Evolutionary conservation across 1,140 invertebrate species (phyloP).

Genomic region (Drosophila tsacasi): DNA sequence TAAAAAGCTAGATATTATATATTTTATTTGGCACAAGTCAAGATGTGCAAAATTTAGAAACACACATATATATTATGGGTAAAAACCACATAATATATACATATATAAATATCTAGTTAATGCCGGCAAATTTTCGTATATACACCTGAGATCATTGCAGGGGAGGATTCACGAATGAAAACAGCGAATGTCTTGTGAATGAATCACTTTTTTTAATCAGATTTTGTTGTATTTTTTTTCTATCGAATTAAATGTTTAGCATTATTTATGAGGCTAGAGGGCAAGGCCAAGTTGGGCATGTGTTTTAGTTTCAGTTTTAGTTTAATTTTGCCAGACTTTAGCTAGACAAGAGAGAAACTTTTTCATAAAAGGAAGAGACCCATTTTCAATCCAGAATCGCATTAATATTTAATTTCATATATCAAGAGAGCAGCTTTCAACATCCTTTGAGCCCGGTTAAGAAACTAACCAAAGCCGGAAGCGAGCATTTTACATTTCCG

Average conservation of each 20-base stretch:
- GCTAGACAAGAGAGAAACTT: conserved; percentile 8
- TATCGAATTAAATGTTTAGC: conserved; percentile 22
- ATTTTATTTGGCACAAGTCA: conserved; percentile 28
- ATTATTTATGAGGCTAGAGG: conserved; percentile 39
- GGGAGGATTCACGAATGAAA: conserved; percentile 18
- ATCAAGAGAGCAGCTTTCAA: conserved; percentile 14
- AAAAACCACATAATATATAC: conserved; percentile 15
- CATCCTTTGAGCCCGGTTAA: conserved; percentile 53
- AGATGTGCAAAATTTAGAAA: conserved; percentile 38
- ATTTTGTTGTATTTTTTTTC: conserved; percentile 9
- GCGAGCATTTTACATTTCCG: conserved; percentile 49
- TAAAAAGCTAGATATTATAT: conserved; percentile 21
- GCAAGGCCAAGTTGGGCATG: conserved; percentile 46
- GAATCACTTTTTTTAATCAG: conserved; percentile 40
- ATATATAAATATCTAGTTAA: conserved; percentile 46
- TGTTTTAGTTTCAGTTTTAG: not conserved
- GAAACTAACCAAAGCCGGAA: conserved; percentile 31
- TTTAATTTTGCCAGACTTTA: conserved; percentile 12
- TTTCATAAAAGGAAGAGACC: conserved; percentile 1
- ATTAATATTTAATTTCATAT: conserved; percentile 43
- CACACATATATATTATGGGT: not conserved
- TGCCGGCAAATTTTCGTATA: conserved; percentile 32
- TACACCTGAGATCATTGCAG: conserved; percentile 34
- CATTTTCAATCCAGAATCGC: conserved; percentile 32
- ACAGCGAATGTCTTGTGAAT: conserved; percentile 25